Evolutionary conservation across 2,797 vertebrate genomes (phyloP), one percentile per base, ranked within the genome.

Genomic region (Artibeus jamaicensis): DNA sequence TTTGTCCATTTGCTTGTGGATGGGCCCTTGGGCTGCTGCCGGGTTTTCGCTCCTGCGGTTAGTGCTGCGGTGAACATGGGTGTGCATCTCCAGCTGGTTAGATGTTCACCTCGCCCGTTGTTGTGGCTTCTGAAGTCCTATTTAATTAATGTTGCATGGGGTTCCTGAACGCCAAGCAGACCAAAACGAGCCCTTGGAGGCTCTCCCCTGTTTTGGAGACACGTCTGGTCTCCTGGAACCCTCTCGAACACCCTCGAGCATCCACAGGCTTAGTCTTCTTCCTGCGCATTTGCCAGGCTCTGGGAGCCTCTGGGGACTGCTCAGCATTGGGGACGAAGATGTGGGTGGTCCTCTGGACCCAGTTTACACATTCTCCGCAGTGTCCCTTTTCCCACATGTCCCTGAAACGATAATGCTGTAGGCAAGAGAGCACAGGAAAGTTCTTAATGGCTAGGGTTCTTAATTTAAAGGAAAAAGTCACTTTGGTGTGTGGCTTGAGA

Each of bases 81-180:
- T 6, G 4, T 22, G 9, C 8, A 2, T 9, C 55, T 68, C 46
- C 34, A 12, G 48, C 32, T 59, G 82, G 44, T 37, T 5, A 29
- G 53, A 55, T 18, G 26, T 12, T 42, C 18, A 11, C 1, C 8
- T 67, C 21, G 10, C 39, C 67, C 4, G 19, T 21, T 8, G n/a
- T 44, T 2, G 0, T 9, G 44, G 68, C 67, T 62, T 76, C 50
- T 10, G 79, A 77, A 44, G 78, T 44, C 21, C 42, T 16, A 12
- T 34, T 9, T 37, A 39, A 19, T 0, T 37, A 39, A 19, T 0
- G 1, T 53, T 3, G 1, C 0, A 2, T 22, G 46, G 71, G 34
- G 39, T 18, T 74, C 91, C 32, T 18, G 22, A 68, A n/a, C 24
- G 18, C 16, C 50, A 11, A 44, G 65, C 39, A 73, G 62, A 73